Percentiles rank a stretch among this genome's conserved stretches.
Evolutionary conservation across 2,888 invertebrate species (phyloP).

Genomic region (Cerastoderma edule): DNA sequence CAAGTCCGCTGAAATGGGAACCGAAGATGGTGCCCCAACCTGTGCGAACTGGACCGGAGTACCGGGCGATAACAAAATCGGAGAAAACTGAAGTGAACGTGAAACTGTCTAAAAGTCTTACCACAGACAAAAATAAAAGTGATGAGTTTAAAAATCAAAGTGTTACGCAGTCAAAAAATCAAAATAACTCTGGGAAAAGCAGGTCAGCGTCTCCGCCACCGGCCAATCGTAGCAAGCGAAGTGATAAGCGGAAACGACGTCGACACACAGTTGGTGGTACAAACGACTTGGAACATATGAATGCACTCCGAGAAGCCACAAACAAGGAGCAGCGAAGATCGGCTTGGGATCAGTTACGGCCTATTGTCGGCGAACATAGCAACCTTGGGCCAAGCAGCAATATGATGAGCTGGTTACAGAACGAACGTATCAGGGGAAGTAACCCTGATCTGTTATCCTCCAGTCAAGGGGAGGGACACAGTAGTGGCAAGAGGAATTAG

Average conservation of each 20-base stretch:
- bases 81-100: conserved; percentile 73
- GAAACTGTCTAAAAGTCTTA: conserved; percentile 54
- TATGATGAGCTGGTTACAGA: conserved; percentile 83
- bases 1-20: conserved; percentile 35
- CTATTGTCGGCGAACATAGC: conserved; percentile 66
- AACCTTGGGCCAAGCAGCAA: conserved; percentile 66
- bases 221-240: conserved; percentile 53
- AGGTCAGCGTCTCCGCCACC: conserved; percentile 60
- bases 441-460: conserved; percentile 69
- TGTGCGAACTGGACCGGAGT: conserved; percentile 36
- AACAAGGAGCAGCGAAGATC: conserved; percentile 61
- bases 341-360: conserved; percentile 83
- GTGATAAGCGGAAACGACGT: conserved; percentile 84
- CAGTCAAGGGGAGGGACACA: conserved; percentile 13
- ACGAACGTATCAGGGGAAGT: conserved; percentile 85
- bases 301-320: conserved; percentile 73
- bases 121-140: conserved; percentile 40
- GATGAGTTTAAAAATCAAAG: conserved; percentile 4
- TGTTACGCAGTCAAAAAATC: conserved; percentile 19
- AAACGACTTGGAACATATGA: conserved; percentile 91
- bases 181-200: conserved; percentile 17
- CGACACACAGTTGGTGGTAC: conserved; percentile 96
- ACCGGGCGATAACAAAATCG: conserved; percentile 69
- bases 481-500: conserved; percentile 27
- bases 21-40: conserved; percentile 11